Percentiles rank a stretch among this genome's conserved stretches.
Evolutionary conservation across 1,140 invertebrate genomes (phyloP).

Genomic region (Zaprionus tsacasi): DNA sequence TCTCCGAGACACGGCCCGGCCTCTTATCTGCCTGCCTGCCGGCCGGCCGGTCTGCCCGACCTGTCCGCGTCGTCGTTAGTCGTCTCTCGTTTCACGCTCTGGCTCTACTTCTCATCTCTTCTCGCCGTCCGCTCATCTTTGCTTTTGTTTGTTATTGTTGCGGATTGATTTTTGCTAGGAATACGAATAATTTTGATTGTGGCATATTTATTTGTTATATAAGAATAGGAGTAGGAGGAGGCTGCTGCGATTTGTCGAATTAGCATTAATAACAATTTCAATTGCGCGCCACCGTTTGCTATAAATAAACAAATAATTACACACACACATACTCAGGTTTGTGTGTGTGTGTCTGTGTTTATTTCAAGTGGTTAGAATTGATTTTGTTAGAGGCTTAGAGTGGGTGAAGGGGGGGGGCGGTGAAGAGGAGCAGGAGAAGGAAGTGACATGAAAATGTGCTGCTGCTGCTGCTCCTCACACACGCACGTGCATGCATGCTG

Average conservation of each 20-base stretch:
- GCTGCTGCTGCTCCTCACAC: conserved; percentile 12
- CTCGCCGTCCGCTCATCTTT: too few species aligned
- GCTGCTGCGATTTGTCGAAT: conserved; percentile 53
- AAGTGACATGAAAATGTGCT: conserved; percentile 29
- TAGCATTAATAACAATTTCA: conserved; percentile 65
- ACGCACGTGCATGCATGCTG: conserved; percentile 8
- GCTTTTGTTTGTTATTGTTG: conserved; percentile 50
- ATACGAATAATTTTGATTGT: conserved; percentile 53
- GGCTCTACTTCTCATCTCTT: conserved; percentile 4
- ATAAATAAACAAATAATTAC: conserved; percentile 51
- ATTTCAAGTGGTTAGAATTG: conserved; percentile 47
- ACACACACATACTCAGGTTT: conserved; percentile 20
- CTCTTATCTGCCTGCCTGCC: conserved; percentile 56
- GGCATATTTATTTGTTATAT: conserved; percentile 31
- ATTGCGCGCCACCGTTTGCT: conserved; percentile 43
- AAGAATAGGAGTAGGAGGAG: neutral
- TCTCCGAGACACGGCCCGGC: neutral
- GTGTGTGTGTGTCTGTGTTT: conserved; percentile 27
- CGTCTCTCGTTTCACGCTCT: conserved; percentile 6
- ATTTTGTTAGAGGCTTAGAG: conserved; percentile 15
- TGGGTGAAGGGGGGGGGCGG: neutral
- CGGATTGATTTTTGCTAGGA: conserved; percentile 60
- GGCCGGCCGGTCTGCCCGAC: conserved; percentile 6
- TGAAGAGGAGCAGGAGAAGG: neutral
- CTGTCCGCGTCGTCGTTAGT: neutral